Evolutionary conservation across 2,113 vertebrate genomes (phyloP), one percentile per base, ranked within the genome.

Genomic region (Cygnus buccinator): DNA sequence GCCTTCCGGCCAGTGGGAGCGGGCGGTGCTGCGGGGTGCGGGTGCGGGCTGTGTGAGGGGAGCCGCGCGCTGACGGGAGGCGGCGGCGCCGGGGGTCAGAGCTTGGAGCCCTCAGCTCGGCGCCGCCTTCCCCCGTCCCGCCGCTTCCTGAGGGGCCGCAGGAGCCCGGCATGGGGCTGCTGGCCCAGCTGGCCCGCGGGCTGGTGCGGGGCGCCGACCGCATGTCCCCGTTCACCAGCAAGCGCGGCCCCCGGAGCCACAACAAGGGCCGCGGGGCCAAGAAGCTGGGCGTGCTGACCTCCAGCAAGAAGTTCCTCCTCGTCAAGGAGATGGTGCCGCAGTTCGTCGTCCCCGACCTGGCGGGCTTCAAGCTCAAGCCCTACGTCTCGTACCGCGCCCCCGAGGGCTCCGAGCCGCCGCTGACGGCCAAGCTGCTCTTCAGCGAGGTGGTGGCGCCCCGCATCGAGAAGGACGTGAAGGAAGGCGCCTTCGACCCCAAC

Each of bases 371-470:
- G 78, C 98, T 99, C n/a, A 98, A 97, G 83, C 98, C 99, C 0
- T 99, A 99, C 37, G 99, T 99, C 17, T 99, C 98, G 0, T 99
- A 99, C 95, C 98, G 98, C 10, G 95, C 96, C 5, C 96, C 98
- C 0, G 75, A 41, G 5, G 99, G 98, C 68, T 94, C 98, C 0
- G 99, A 99, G 77, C 85, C 94, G 1, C 97, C 98, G 0, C 6
- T 99, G 71, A 99, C 98, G 1, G 98, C 99, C 29, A 94, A 97
- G 76, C 95, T 87, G 37, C 96, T 99, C 62, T 99, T 99, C 68
- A 81, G 44, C 6, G 96, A 99, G 25, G 88, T 97, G 1, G 98
- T 98, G 28, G 99, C 99, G 4, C 98, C 99, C 5, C 97, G 72
- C 28, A 98, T 99, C 71, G 90, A 98, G 96, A 98, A 94, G 94